Evolutionary conservation across 1,140 invertebrate genomes (phyloP).

Genomic region (Drosophila suzukii): DNA sequence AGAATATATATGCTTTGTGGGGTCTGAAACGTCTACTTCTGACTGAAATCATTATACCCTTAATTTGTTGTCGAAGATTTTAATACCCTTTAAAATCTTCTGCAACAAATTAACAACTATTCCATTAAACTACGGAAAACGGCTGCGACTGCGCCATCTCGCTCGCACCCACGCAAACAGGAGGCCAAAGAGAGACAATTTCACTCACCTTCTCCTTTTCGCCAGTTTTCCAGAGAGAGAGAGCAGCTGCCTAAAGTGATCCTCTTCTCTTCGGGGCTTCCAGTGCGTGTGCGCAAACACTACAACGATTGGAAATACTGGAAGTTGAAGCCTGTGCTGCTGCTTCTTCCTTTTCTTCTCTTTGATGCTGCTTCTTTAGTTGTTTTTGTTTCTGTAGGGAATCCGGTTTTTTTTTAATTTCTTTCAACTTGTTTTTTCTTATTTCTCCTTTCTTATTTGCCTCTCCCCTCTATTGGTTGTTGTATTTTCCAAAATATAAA

Average conservation of each 20-base stretch:
- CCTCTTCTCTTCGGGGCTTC: slow-evolving; percentile 17
- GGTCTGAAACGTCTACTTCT: too few species aligned
- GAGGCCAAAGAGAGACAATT: slow-evolving; percentile 15
- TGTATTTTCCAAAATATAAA: slow-evolving; percentile 32
- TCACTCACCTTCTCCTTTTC: slow-evolving; percentile 10
- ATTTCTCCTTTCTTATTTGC: slow-evolving; percentile 47
- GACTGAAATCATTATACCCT: too few species aligned
- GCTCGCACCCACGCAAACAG: neutral
- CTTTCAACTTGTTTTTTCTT: slow-evolving; percentile 70
- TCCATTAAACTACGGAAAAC: neutral
- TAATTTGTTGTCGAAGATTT: too few species aligned
- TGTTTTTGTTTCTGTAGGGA: slow-evolving; percentile 47
- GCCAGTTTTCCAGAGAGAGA: neutral
- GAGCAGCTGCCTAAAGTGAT: slow-evolving; percentile 49
- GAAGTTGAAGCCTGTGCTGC: slow-evolving; percentile 7
- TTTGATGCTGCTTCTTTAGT: slow-evolving; percentile 32
- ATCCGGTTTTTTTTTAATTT: slow-evolving; percentile 75
- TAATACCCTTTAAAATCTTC: too few species aligned
- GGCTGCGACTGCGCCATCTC: slow-evolving; percentile 14
- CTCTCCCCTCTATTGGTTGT: slow-evolving; percentile 21
- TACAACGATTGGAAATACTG: slow-evolving; percentile 22
- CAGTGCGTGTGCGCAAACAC: slow-evolving; percentile 42
- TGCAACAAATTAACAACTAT: too few species aligned
- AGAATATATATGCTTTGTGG: too few species aligned
- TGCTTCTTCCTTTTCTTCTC: slow-evolving; percentile 9